Conservation (phyloP, 2,888 invertebrate genomes). For the Conomelus anceps region DNA sequence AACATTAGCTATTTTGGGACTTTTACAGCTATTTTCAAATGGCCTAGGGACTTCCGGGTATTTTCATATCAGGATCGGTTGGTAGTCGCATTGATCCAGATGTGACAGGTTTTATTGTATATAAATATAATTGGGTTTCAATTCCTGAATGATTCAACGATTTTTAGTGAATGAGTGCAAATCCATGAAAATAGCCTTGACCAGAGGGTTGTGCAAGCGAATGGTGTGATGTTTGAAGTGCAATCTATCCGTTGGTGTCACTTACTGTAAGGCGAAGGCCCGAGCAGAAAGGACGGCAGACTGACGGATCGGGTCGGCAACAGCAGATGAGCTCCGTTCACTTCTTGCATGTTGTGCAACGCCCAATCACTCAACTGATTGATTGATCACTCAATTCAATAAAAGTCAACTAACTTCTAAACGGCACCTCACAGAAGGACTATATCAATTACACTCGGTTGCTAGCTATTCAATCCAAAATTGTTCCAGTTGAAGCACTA, state of each 20-base stretch:
- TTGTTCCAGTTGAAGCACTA: too few species aligned
- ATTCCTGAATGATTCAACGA: not conserved
- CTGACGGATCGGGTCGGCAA: conserved; percentile 34
- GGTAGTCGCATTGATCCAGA: too few species aligned
- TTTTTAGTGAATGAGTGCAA: not conserved
- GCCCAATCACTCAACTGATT: not conserved
- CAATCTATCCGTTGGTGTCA: conserved; percentile 36
- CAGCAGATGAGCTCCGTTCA: conserved; percentile 21
- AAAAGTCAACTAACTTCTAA: not conserved
- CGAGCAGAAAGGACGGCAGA: conserved; percentile 58
- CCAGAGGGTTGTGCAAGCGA: not conserved
- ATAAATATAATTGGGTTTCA: too few species aligned
- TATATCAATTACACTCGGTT: too few species aligned
- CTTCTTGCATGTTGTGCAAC: not conserved
- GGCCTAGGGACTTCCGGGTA: too few species aligned
- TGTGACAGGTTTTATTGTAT: too few species aligned
- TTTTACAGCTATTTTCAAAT: too few species aligned
- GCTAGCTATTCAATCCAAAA: too few species aligned
- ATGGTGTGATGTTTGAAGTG: not conserved
- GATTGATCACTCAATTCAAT: not conserved
- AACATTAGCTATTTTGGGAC: too few species aligned
- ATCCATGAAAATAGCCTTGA: not conserved
- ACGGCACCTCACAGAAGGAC: too few species aligned
- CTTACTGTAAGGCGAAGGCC: conserved; percentile 71
- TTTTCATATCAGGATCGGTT: too few species aligned